Percentiles rank a stretch among this genome's conserved stretches.
Evolutionary conservation across 2,797 vertebrate species (phyloP).

Genomic region (Enoplosus armatus): DNA sequence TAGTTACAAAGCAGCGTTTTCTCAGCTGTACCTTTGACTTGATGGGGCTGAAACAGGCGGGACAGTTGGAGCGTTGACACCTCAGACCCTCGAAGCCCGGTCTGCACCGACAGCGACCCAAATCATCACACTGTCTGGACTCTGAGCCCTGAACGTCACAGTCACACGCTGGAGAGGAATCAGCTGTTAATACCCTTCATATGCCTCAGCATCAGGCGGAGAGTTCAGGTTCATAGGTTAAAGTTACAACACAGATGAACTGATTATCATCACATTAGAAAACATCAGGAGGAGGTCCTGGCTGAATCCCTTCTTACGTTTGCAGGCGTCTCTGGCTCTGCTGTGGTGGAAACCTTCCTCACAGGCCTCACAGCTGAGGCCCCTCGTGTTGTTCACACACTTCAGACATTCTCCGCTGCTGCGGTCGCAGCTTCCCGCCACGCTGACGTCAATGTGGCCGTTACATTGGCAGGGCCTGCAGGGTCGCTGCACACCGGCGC

Average conservation of each 20-base stretch:
- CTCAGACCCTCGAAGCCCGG: constrained; percentile 87
- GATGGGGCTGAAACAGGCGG: constrained; percentile 89
- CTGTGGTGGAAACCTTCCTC: constrained; percentile 83
- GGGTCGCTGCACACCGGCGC: constrained; percentile 65
- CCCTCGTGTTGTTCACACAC: constrained; percentile 86
- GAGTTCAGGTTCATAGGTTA: neutral
- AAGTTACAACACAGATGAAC: no score
- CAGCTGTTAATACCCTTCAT: neutral
- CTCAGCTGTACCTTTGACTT: constrained; percentile 85
- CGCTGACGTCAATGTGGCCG: constrained; percentile 82
- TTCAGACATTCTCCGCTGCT: constrained; percentile 87
- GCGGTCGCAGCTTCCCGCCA: constrained; percentile 86
- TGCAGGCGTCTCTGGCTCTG: constrained; percentile 82
- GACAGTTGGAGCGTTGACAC: constrained; percentile 89
- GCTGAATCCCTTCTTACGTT: constrained; percentile 81
- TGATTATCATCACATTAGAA: no score
- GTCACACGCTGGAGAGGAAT: constrained; percentile 85
- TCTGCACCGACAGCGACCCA: constrained; percentile 90
- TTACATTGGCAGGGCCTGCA: constrained; percentile 90
- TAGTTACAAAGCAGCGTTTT: neutral
- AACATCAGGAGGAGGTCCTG: neutral
- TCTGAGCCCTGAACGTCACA: constrained; percentile 85
- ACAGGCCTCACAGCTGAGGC: constrained; percentile 85
- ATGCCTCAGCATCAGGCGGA: neutral
- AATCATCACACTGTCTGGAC: constrained; percentile 81